These are phyloP conservation scores for Diarsia dahlii DNA, from an alignment of 2,888 invertebrate species.

Conservation along the genomic window DNA sequence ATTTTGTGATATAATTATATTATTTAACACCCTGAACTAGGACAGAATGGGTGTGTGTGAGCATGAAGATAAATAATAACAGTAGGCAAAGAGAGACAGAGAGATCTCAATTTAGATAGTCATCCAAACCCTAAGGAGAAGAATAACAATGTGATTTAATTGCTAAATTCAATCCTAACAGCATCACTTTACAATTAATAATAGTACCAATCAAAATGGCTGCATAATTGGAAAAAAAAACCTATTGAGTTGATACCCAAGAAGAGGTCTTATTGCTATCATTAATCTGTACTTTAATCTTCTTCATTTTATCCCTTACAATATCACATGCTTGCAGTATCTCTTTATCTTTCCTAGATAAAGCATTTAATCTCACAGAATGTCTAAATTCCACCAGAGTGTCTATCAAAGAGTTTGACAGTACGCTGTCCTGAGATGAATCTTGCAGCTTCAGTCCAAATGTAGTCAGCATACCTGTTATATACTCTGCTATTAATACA, in stretches of 20 bases:
- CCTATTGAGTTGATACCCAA: slow-evolving; percentile 87
- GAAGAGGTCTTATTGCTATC: slow-evolving; percentile 92
- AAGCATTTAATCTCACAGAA: slow-evolving; percentile 91
- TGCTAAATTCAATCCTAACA: neutral
- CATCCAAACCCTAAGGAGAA: neutral
- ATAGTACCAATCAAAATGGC: neutral
- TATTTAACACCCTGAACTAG: neutral
- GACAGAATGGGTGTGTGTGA: neutral
- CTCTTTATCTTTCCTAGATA: slow-evolving; percentile 90
- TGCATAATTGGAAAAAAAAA: neutral
- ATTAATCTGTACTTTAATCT: slow-evolving; percentile 92
- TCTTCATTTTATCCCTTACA: slow-evolving; percentile 91
- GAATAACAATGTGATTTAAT: neutral
- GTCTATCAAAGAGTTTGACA: slow-evolving; percentile 90
- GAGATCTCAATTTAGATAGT: neutral
- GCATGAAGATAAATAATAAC: neutral
- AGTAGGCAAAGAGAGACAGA: neutral
- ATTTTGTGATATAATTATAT: neutral
- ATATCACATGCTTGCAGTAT: slow-evolving; percentile 93
- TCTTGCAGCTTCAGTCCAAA: slow-evolving; percentile 90
- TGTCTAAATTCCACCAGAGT: slow-evolving; percentile 92
- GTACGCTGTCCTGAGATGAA: slow-evolving; percentile 69
- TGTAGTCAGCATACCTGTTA: slow-evolving; percentile 85
- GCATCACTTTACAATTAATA: slow-evolving; percentile 4
- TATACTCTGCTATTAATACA: slow-evolving; percentile 91